These are phyloP conservation scores for Mellilla xanthometata DNA, from an alignment of 2,888 invertebrate genomes.

Conservation along the genomic window DNA sequence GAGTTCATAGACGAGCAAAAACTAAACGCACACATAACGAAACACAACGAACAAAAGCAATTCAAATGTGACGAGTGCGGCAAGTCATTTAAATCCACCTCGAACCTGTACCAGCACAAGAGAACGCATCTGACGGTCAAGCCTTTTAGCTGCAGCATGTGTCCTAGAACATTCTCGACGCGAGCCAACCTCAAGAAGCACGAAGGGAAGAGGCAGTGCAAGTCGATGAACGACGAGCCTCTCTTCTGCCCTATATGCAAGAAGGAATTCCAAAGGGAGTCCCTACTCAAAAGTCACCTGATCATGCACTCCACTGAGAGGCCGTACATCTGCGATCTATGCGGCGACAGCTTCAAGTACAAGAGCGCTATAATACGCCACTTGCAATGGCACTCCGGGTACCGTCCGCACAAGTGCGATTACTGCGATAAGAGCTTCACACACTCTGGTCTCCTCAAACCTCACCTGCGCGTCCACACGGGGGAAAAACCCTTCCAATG, in stretches of 20 bases:
- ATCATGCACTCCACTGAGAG: constrained; percentile 32
- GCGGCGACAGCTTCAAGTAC: constrained; percentile 47
- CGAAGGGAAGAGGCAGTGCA: constrained; percentile 32
- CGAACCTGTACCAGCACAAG: constrained; percentile 49
- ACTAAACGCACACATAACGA: constrained; percentile 28
- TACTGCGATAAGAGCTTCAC: constrained; percentile 52
- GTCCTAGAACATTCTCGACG: constrained; percentile 36
- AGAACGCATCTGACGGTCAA: constrained; percentile 37
- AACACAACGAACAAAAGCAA: constrained; percentile 32
- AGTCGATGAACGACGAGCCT: constrained; percentile 11
- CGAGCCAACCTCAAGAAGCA: constrained; percentile 39
- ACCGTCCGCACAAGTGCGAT: constrained; percentile 42
- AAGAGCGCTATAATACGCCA: constrained; percentile 56
- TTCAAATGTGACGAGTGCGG: constrained; percentile 44
- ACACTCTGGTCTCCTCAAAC: constrained; percentile 50
- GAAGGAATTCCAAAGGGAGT: constrained; percentile 36
- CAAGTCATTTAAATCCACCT: constrained; percentile 43
- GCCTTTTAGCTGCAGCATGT: constrained; percentile 37
- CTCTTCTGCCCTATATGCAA: constrained; percentile 35
- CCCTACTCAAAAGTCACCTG: constrained; percentile 37
- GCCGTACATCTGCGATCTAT: constrained; percentile 24
- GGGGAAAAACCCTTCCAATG: constrained; percentile 33
- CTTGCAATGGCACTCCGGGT: constrained; percentile 46
- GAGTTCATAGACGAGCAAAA: constrained; percentile 24
- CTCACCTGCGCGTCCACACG: constrained; percentile 47